These are phyloP conservation scores for Colletes gigas DNA, from an alignment of 1,140 invertebrate species.

Conservation along the genomic window DNA sequence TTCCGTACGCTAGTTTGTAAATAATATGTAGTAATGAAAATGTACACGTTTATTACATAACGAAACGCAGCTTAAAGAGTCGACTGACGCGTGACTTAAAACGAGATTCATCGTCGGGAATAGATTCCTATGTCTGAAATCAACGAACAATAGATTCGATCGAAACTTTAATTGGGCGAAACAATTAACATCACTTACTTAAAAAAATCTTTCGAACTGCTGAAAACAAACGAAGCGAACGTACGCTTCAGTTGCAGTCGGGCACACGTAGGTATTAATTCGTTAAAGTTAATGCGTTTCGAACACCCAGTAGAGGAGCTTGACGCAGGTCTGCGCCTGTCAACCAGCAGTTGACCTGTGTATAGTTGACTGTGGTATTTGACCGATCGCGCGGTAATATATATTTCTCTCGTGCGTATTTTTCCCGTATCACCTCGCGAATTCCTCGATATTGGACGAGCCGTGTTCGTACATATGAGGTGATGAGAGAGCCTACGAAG, in stretches of 20 bases:
- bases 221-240: neutral
- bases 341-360: slow-evolving; percentile 56
- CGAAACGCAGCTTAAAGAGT: neutral
- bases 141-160: neutral
- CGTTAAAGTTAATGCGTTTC: slow-evolving; percentile 17
- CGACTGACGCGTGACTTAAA: neutral
- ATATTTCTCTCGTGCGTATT: slow-evolving; percentile 20
- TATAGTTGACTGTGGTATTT: slow-evolving; percentile 49
- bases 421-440: neutral
- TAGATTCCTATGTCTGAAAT: neutral
- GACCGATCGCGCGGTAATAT: slow-evolving; percentile 51
- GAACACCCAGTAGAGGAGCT: slow-evolving; percentile 51
- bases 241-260: neutral
- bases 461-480: slow-evolving; percentile 30
- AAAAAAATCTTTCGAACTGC: neutral
- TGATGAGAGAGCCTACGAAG: slow-evolving; percentile 56
- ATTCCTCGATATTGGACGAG: slow-evolving; percentile 7
- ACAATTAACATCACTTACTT: neutral
- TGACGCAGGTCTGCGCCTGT: slow-evolving; percentile 54
- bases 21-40: neutral
- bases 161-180: neutral
- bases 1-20: neutral
- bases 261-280: neutral
- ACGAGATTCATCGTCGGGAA: neutral
- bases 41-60: slow-evolving; percentile 13